Evolutionary conservation across 2,888 invertebrate genomes (phyloP), one percentile per base, ranked within the genome.

Genomic region (Trachelus tabidus): DNA sequence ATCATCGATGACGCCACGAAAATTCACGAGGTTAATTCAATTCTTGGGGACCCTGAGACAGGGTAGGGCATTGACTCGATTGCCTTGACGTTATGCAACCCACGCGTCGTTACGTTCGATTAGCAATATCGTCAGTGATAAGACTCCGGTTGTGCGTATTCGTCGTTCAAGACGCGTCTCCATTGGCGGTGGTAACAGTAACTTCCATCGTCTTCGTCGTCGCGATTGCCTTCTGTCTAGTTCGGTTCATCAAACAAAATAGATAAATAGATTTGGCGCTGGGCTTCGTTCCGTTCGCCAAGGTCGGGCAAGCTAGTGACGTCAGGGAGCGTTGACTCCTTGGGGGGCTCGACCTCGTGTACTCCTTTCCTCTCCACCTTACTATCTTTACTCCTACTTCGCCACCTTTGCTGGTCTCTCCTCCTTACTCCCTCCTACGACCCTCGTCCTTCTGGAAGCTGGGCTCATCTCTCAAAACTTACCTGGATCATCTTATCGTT

Each of bases 311-410:
- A 71, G 73, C 81, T 81, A 75, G 82, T 88, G 89, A 90, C 88
- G 87, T 87, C 89, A 89, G 76, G 74, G 90, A 89, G 87, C 90
- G 83, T 90, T 90, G 91, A 90, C 91, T 89, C 83, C 83, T 85
- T 81, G 84, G 86, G 84, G 78, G 87, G 86, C 87, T 90, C 87
- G 89, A 88, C 88, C 89, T 89, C 88, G 86, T 83, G 83, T 82
- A 83, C 82, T 80, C 83, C 81, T 75, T 81, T 77, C 83, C 75
- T 79, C 79, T 30, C 71, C 71, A 9, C 15, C 71, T 34, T 81
- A 74, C 69, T 34, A 33, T 68, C 71, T 68, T 78, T 68, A 35
- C 69, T 79, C 34, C 37, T n/a, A n/a, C 68, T 35, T 69, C 40
- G 56, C 11, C 56, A 15, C 56, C 56, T 56, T 23, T 15, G 23